These are phyloP conservation scores for Notoglanidium macrostoma DNA, from an alignment of 2,797 vertebrate species.

Conservation along the genomic window DNA sequence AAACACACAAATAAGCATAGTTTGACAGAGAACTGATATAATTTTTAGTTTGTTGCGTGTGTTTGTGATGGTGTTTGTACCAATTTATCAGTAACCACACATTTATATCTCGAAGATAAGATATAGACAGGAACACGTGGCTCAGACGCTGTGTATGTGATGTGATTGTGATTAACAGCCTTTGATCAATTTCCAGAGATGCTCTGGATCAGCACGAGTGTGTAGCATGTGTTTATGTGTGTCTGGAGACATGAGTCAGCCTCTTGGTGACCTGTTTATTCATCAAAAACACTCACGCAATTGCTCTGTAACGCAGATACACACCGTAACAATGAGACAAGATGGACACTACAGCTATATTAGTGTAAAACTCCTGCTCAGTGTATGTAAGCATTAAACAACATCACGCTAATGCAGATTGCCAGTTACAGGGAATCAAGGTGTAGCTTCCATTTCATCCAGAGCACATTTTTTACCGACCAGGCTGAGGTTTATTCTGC, in stretches of 20 bases:
- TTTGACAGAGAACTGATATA: not conserved
- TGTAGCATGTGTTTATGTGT: not conserved
- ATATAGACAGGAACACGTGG: not conserved
- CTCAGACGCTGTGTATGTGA: not conserved
- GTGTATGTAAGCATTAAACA: not conserved
- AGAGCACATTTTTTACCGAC: not conserved
- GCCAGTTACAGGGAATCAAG: not conserved
- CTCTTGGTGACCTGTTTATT: conserved; percentile 1
- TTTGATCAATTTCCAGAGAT: conserved; percentile 7
- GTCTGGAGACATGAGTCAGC: not conserved
- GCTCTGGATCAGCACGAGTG: conserved; percentile 12
- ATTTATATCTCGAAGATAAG: not conserved
- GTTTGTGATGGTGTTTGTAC: not conserved
- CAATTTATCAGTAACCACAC: not conserved
- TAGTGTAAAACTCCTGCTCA: not conserved
- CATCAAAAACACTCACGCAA: not conserved
- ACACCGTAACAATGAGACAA: not conserved
- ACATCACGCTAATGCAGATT: not conserved
- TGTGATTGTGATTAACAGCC: not conserved
- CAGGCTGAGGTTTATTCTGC: not conserved
- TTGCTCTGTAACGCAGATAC: not conserved
- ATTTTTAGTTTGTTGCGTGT: not conserved
- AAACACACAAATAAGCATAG: not conserved
- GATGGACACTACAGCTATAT: not conserved
- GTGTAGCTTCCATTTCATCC: not conserved